A percentile compares a stretch with the other conserved stretches of the same genome.
Evolutionary conservation across 2,113 vertebrate species (phyloP).

Genomic region (Gallinago undulata): DNA sequence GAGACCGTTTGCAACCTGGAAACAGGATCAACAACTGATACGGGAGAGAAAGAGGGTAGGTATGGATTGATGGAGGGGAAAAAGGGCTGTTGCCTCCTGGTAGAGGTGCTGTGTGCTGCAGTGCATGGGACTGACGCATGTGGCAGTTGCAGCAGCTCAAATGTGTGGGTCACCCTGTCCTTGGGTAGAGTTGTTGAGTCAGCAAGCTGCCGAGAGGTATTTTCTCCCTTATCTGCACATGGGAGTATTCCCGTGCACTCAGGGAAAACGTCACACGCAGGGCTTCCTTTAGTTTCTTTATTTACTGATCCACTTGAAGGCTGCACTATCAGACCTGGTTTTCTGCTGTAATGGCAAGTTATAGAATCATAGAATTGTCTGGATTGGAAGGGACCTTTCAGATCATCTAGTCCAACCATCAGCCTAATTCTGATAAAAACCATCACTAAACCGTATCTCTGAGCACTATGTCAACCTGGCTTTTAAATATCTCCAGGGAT

Average conservation of each 20-base stretch:
- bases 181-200: neutral
- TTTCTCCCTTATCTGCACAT: neutral
- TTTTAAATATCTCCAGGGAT: too few relatives aligned
- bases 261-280: rapidly evolving
- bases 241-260: rapidly evolving
- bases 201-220: rapidly evolving
- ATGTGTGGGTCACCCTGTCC: neutral
- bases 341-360: neutral
- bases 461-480: too few relatives aligned
- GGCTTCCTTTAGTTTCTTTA: neutral
- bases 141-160: neutral
- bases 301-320: neutral
- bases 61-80: neutral
- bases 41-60: neutral
- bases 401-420: too few relatives aligned
- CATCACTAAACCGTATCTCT: too few relatives aligned
- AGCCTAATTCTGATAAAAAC: too few relatives aligned
- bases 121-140: rapidly evolving
- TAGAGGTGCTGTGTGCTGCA: neutral
- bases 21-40: neutral
- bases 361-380: too few relatives aligned
- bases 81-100: neutral
- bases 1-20: neutral
- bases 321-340: neutral
- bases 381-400: too few relatives aligned